These are phyloP conservation scores for Nesospiza acunhae DNA, from an alignment of 2,113 vertebrate genomes.

Conservation along the genomic window DNA sequence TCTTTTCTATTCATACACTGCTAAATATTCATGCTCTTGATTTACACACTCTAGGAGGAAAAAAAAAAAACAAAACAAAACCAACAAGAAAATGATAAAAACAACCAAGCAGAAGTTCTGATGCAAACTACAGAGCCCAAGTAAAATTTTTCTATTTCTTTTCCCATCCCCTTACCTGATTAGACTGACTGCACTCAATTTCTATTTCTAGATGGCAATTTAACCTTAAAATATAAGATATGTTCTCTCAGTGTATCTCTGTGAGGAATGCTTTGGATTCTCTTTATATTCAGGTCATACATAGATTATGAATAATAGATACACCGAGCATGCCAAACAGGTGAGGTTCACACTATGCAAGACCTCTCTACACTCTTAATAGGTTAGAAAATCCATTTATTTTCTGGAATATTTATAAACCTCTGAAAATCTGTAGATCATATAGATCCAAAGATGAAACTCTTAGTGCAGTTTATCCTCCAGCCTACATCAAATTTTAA, in stretches of 20 bases:
- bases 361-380: background rate
- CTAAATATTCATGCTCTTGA: background rate
- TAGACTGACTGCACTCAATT: background rate
- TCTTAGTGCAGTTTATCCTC: background rate
- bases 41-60: background rate
- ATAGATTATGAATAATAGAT: background rate
- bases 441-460: background rate
- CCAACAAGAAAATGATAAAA: background rate
- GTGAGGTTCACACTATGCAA: background rate
- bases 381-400: background rate
- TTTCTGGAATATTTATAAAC: background rate
- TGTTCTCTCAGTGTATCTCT: background rate
- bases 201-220: background rate
- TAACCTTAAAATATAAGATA: background rate
- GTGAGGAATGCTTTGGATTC: background rate
- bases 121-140: background rate
- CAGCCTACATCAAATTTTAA: background rate
- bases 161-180: background rate
- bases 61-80: background rate
- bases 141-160: background rate
- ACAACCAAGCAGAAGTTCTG: background rate
- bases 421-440: background rate
- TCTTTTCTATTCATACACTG: background rate
- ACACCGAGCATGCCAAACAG: background rate
- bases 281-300: background rate